These are phyloP conservation scores for Lophotis ruficrista DNA, from an alignment of 2,113 vertebrate species.

Conservation along the genomic window DNA sequence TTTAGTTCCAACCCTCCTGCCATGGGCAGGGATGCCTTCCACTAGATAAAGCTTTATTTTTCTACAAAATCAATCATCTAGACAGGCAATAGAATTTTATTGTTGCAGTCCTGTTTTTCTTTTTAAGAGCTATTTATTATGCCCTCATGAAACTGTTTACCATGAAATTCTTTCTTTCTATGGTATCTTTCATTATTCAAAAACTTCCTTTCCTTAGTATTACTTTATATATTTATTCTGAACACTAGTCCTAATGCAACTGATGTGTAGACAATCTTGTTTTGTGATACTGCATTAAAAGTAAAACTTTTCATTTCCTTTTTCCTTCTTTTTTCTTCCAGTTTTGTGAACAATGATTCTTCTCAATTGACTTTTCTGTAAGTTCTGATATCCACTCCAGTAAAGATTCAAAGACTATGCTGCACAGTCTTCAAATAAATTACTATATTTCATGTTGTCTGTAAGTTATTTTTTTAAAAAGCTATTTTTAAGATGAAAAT, in stretches of 20 bases:
- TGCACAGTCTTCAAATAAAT: neutral
- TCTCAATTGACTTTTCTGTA: neutral
- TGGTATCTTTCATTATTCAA: neutral
- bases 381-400: neutral
- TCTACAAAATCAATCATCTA: neutral
- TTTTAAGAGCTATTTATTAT: neutral
- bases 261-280: neutral
- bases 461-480: neutral
- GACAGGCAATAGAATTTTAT: neutral
- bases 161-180: neutral
- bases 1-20: no score
- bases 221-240: neutral
- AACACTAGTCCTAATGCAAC: neutral
- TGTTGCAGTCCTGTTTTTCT: neutral
- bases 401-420: neutral
- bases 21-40: no score
- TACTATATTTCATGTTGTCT: neutral
- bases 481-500: neutral
- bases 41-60: neutral
- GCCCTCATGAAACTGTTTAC: fast-evolving
- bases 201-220: neutral
- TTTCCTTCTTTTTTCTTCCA: neutral
- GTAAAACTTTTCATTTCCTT: neutral
- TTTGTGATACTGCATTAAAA: neutral
- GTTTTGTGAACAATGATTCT: neutral